Evolutionary conservation across 2,888 invertebrate genomes (phyloP).

Genomic region (Caenorhabditis afra): DNA sequence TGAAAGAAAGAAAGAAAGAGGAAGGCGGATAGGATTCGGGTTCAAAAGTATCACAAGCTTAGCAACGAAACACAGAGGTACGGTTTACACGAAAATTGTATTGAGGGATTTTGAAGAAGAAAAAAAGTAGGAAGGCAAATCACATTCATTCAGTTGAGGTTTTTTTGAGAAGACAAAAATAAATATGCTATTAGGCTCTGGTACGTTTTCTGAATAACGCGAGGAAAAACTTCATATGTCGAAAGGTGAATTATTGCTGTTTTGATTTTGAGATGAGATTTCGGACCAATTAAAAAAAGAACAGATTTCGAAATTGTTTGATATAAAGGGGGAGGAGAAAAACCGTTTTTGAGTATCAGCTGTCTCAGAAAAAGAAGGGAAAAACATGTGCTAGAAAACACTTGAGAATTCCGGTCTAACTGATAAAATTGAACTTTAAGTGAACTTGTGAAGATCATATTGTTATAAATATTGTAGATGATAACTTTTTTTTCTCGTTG

Average conservation of each 20-base stretch:
- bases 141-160: no score
- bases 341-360: conserved; percentile 53
- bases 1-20: no score
- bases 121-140: no score
- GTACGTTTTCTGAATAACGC: no score
- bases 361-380: not conserved
- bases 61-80: no score
- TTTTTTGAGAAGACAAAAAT: no score
- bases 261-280: conserved; percentile 6
- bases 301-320: conserved; percentile 11
- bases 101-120: no score
- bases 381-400: no score
- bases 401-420: conserved; percentile 23
- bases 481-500: not conserved
- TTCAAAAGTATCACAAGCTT: no score
- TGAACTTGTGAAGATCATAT: conserved; percentile 43
- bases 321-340: conserved; percentile 3
- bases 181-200: no score
- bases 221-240: conserved; percentile 5
- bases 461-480: conserved; percentile 12
- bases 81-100: conserved; percentile 37
- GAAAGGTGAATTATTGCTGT: conserved; percentile 4
- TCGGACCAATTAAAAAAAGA: conserved; percentile 7
- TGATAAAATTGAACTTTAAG: conserved; percentile 50
- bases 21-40: no score